Percentiles rank a stretch among this genome's conserved stretches.
phyloP scores from a whole-genome alignment of 2,797 vertebrate genomes.

The Glossophaga mutica region DNA sequence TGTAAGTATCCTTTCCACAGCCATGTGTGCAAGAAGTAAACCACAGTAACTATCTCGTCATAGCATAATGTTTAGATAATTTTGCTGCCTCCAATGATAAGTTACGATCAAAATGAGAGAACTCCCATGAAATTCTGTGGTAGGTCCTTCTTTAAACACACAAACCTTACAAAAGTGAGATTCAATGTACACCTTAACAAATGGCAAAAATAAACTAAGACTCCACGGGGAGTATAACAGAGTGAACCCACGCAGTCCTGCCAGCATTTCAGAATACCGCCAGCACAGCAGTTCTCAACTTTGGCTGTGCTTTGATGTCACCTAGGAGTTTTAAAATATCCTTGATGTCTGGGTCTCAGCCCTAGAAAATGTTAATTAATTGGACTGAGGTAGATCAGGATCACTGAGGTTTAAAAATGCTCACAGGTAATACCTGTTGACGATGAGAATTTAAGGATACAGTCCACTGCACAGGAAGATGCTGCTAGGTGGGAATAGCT shows the following conservation, averaged over 20 bases:
- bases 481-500: neutral
- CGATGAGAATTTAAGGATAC: neutral
- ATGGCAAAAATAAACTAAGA: neutral
- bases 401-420: neutral
- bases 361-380: neutral
- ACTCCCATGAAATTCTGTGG: neutral
- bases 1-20: neutral
- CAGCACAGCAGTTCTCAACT: neutral
- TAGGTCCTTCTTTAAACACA: neutral
- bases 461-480: neutral
- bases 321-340: neutral
- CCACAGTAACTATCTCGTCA: neutral
- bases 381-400: neutral
- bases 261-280: neutral
- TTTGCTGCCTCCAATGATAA: slow-evolving; percentile 2
- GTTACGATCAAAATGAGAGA: neutral
- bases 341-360: neutral
- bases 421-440: neutral
- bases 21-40: neutral
- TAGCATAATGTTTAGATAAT: neutral
- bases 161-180: neutral
- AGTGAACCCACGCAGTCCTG: neutral
- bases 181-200: neutral
- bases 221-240: neutral
- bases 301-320: neutral